A percentile compares a stretch with the other conserved stretches of the same genome.
Conservation (phyloP, 2,888 invertebrate species). For the Bursaphelenchus okinawaensis region DNA sequence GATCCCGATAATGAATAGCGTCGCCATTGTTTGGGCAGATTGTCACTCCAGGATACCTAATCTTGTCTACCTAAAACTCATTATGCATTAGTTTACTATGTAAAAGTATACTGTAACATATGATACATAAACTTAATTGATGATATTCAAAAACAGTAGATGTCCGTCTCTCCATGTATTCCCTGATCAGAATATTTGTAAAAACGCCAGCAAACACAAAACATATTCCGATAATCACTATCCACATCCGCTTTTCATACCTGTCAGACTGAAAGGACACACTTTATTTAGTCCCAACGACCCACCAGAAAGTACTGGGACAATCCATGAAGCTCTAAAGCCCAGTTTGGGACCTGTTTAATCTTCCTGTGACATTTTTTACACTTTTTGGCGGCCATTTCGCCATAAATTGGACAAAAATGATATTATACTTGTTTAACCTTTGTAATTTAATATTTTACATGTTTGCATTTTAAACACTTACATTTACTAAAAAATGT, state of each 20-base stretch:
- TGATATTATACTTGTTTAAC: no score
- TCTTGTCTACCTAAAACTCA: neutral
- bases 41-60: neutral
- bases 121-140: neutral
- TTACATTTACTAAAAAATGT: no score
- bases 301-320: constrained; percentile 2
- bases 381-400: neutral
- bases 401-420: no score
- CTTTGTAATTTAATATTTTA: no score
- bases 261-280: neutral
- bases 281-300: no score
- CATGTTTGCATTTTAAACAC: no score
- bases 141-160: neutral
- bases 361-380: neutral
- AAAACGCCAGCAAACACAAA: neutral
- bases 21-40: constrained; percentile 8
- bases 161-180: neutral
- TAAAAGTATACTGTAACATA: no score
- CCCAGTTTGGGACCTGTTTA: neutral
- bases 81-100: neutral
- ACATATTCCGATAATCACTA: constrained; percentile 5
- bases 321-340: constrained; percentile 9
- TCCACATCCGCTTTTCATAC: constrained; percentile 1
- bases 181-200: neutral
- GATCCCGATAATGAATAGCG: neutral